phyloP scores from a whole-genome alignment of 2,797 vertebrate species.

The Rhabdomys pumilio region DNA sequence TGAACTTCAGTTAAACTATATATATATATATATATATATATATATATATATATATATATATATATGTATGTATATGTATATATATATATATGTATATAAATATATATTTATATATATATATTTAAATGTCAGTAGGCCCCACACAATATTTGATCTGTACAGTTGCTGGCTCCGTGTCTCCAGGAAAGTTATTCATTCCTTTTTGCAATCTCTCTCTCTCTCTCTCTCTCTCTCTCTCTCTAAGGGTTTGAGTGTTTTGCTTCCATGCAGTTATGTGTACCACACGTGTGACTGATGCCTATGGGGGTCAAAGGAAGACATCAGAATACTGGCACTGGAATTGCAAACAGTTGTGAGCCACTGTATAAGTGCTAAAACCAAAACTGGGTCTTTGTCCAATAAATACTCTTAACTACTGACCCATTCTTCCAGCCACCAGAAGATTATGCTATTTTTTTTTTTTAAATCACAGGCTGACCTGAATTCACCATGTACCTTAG shows the following conservation, averaged over 20 bases:
- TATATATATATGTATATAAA: too few relatives aligned
- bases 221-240: too few relatives aligned
- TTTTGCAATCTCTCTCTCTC: background rate
- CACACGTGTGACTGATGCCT: background rate
- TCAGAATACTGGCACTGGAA: background rate
- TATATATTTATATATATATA: too few relatives aligned
- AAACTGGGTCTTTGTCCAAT: background rate
- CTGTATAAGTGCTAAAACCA: background rate
- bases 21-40: too few relatives aligned
- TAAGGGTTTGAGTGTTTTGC: background rate
- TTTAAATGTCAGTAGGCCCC: background rate
- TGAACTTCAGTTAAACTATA: background rate
- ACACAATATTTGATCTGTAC: background rate
- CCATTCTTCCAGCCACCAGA: background rate
- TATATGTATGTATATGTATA: too few relatives aligned
- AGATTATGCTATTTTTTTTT: background rate
- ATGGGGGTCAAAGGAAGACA: background rate
- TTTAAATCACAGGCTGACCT: background rate
- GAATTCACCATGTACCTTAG: background rate
- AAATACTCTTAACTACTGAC: background rate
- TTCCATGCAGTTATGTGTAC: background rate
- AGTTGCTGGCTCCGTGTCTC: background rate
- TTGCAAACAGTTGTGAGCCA: background rate
- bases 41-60: too few relatives aligned
- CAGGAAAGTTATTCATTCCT: background rate